Conservation (phyloP, 2,888 invertebrate genomes). For the Amiota communis region DNA sequence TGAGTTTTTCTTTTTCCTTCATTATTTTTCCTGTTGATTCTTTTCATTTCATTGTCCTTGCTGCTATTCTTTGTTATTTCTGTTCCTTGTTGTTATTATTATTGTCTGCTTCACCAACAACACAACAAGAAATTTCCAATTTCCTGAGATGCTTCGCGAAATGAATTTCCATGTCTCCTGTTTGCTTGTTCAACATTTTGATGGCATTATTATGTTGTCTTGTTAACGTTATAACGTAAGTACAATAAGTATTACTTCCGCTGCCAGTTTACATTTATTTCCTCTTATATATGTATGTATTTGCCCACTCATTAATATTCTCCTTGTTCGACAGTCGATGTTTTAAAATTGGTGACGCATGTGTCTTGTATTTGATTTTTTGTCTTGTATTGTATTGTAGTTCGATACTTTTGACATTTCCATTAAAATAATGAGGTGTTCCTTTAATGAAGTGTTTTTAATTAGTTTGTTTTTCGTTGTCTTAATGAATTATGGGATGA, state of each 20-base stretch:
- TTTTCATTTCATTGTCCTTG: neutral
- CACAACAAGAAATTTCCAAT: constrained; percentile 8
- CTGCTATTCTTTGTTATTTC: constrained; percentile 61
- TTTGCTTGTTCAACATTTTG: constrained; percentile 34
- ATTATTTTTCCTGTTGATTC: neutral
- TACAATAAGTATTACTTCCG: constrained; percentile 64
- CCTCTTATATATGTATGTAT: constrained; percentile 35
- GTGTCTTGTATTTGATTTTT: constrained; percentile 42
- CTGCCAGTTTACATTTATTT: constrained; percentile 50
- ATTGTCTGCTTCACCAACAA: constrained; percentile 60
- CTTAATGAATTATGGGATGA: too few relatives aligned
- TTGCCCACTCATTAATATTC: constrained; percentile 40
- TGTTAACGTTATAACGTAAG: constrained; percentile 40
- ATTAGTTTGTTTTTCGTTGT: too few relatives aligned
- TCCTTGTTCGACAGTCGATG: constrained; percentile 42
- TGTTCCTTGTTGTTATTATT: constrained; percentile 59
- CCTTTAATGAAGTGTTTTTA: too few relatives aligned
- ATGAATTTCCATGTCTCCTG: constrained; percentile 25
- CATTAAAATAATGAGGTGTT: constrained; percentile 56
- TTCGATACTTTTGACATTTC: constrained; percentile 56
- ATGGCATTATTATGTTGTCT: constrained; percentile 40
- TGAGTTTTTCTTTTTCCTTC: neutral
- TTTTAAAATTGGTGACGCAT: constrained; percentile 23
- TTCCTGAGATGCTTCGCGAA: neutral
- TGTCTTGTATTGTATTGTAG: constrained; percentile 28